Conservation (phyloP, 2,113 vertebrate genomes). For the human (Homo sapiens) region DNA sequence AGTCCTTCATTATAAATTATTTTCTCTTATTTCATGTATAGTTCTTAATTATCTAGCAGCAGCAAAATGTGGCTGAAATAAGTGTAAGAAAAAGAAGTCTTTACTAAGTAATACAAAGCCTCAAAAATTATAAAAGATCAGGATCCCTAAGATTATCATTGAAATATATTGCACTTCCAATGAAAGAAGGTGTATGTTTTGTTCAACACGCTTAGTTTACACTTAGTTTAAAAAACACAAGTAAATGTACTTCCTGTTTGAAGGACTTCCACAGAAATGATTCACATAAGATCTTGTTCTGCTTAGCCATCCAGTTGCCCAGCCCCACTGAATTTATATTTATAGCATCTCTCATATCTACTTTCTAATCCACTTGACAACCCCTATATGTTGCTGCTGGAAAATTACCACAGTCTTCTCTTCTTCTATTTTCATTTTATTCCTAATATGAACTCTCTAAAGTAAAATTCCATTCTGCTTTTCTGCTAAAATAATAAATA, state of each 20-base stretch:
- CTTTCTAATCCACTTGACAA: not conserved
- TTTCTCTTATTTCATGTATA: not conserved
- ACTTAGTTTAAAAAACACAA: not conserved
- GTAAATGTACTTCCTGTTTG: not conserved
- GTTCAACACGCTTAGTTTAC: not conserved
- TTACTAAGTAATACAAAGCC: not conserved
- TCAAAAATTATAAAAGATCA: not conserved
- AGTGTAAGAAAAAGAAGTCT: not conserved
- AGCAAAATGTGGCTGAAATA: not conserved
- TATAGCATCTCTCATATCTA: not conserved
- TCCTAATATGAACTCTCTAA: not conserved
- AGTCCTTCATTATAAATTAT: not conserved
- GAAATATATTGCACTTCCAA: not conserved
- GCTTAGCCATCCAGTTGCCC: not conserved
- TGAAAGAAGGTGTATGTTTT: not conserved
- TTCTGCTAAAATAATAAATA: not conserved
- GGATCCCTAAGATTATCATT: not conserved
- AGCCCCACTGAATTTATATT: not conserved
- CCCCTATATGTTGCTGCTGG: not conserved
- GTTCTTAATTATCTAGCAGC: not conserved
- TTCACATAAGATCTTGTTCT: not conserved
- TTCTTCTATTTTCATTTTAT: not conserved
- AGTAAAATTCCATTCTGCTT: not conserved
- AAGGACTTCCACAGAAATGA: constrained; percentile 5
- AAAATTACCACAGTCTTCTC: not conserved